Percentiles rank a stretch among this genome's conserved stretches.
Conservation (phyloP, 2,888 invertebrate genomes). For the Rambutsinella grinnellia region DNA sequence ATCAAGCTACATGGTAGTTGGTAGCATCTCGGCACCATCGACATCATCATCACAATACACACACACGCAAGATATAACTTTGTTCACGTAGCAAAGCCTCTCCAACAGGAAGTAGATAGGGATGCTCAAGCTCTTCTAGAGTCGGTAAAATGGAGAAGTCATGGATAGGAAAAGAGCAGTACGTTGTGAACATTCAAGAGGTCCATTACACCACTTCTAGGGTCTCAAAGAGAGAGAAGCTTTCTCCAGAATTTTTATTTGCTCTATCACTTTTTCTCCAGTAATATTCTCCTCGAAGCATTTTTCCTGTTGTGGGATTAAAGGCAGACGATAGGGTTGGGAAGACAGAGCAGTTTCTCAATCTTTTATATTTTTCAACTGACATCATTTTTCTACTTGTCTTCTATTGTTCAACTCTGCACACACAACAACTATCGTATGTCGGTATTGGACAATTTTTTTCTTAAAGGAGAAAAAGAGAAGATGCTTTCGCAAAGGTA, state of each 20-base stretch:
- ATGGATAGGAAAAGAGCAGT: conserved; percentile 50
- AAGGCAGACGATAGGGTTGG: not conserved
- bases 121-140: not conserved
- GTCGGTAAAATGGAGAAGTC: conserved; percentile 46
- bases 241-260: no score
- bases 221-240: conserved; percentile 4
- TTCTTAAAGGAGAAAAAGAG: not conserved
- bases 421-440: conserved; percentile 1
- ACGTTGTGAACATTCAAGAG: conserved; percentile 51
- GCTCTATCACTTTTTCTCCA: conserved; percentile 13
- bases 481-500: not conserved
- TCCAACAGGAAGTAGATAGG: not conserved
- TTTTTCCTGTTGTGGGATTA: not conserved
- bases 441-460: conserved; percentile 3
- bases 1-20: not conserved
- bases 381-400: conserved; percentile 38
- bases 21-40: not conserved
- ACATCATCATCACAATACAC: not conserved
- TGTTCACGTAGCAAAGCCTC: not conserved
- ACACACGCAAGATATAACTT: not conserved
- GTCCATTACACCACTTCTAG: conserved; percentile 16
- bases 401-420: conserved; percentile 19
- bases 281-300: not conserved
- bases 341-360: conserved; percentile 7
- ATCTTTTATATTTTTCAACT: conserved; percentile 33